Evolutionary conservation across 2,797 vertebrate genomes (phyloP).

Genomic region (Sphenopsis melanotis): DNA sequence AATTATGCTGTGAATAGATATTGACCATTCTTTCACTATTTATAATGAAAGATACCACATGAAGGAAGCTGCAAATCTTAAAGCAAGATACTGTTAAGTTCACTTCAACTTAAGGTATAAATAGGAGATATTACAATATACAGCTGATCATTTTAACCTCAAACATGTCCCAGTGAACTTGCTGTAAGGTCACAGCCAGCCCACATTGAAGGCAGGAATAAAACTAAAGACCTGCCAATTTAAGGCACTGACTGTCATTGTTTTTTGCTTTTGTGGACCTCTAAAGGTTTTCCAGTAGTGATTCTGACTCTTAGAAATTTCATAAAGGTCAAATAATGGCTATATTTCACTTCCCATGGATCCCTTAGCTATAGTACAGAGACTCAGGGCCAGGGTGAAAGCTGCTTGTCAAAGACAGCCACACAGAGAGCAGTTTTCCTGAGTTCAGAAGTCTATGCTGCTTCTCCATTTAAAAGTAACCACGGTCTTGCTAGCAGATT

Average conservation of each 20-base stretch:
- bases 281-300: neutral
- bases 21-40: neutral
- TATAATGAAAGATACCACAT: neutral
- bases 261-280: neutral
- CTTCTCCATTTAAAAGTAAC: neutral
- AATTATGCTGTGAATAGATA: neutral
- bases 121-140: neutral
- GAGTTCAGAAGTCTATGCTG: neutral
- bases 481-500: neutral
- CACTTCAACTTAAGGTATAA: neutral
- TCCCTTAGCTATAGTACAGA: neutral
- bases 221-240: neutral
- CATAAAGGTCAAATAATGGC: neutral
- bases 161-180: neutral
- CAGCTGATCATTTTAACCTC: neutral
- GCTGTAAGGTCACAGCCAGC: neutral
- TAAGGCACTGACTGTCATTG: neutral
- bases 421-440: neutral
- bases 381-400: neutral
- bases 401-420: neutral
- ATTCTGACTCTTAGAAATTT: neutral
- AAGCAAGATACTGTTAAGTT: neutral
- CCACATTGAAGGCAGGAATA: neutral
- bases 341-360: neutral
- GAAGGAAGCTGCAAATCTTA: neutral